Conservation (phyloP, 2,888 invertebrate species). For the Orthosia incerta region DNA sequence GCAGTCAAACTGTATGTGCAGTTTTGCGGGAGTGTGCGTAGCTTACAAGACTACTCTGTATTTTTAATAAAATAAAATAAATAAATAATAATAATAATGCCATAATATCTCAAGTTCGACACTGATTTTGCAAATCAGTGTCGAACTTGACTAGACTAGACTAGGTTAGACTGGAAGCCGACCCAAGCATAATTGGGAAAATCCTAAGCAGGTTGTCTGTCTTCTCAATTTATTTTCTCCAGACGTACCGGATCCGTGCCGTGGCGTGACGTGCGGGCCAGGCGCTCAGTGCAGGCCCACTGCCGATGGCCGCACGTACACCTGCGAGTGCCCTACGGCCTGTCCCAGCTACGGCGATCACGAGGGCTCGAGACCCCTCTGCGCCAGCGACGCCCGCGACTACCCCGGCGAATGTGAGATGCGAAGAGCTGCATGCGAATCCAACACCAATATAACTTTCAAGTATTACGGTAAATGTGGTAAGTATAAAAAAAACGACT, state of each 20-base stretch:
- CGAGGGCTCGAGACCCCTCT: conserved; percentile 94
- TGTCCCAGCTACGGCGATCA: conserved; percentile 96
- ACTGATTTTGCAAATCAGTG: too few relatives aligned
- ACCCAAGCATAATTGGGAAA: too few relatives aligned
- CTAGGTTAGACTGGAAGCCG: too few relatives aligned
- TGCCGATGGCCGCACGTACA: conserved; percentile 93
- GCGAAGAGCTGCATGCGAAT: conserved; percentile 94
- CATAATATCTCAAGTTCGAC: too few relatives aligned
- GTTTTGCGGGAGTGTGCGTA: too few relatives aligned
- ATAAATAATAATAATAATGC: too few relatives aligned
- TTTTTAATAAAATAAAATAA: too few relatives aligned
- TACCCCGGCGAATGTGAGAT: conserved; percentile 97
- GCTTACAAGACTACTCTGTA: too few relatives aligned
- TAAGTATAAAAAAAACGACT: conserved; percentile 84
- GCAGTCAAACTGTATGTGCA: too few relatives aligned
- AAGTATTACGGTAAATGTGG: conserved; percentile 97
- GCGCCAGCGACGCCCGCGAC: conserved; percentile 96
- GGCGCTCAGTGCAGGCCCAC: conserved; percentile 94
- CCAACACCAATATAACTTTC: conserved; percentile 94
- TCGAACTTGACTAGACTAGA: too few relatives aligned
- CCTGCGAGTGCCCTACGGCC: conserved; percentile 94
- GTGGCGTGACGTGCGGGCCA: conserved; percentile 94
- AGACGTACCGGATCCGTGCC: conserved; percentile 94
- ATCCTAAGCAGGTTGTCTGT: too few relatives aligned
- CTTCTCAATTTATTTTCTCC: not conserved